Conservation (phyloP, 2,797 vertebrate genomes). For the Geotrypetes seraphini region DNA sequence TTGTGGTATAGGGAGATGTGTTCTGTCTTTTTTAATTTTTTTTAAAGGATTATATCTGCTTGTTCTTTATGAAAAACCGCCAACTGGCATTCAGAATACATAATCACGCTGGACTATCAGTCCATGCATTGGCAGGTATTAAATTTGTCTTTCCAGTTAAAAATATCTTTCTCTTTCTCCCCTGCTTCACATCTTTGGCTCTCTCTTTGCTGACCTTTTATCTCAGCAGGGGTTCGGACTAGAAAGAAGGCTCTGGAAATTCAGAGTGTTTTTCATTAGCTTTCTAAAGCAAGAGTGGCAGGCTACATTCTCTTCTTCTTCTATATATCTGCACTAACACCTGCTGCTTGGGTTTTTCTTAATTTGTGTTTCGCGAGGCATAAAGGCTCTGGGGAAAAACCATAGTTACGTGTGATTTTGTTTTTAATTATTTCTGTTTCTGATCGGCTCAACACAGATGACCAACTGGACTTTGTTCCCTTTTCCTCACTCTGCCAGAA, state of each 20-base stretch:
- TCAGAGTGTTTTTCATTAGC: conserved; percentile 39
- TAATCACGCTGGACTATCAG: conserved; percentile 32
- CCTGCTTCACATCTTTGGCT: neutral
- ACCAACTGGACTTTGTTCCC: no score
- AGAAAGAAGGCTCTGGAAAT: conserved; percentile 44
- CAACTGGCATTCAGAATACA: conserved; percentile 38
- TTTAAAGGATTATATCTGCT: conserved; percentile 27
- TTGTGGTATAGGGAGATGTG: conserved; percentile 17
- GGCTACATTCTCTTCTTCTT: neutral
- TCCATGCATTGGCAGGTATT: conserved; percentile 18
- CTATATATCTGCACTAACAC: conserved; percentile 4
- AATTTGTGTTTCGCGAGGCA: conserved; percentile 10
- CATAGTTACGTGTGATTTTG: neutral
- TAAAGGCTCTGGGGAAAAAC: neutral
- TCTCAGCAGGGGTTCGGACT: conserved; percentile 43
- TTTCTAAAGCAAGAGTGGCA: conserved; percentile 22
- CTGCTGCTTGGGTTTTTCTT: conserved; percentile 17
- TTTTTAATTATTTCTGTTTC: conserved; percentile 1
- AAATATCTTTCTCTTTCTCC: conserved; percentile 19
- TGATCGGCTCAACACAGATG: neutral
- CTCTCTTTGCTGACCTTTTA: conserved; percentile 30
- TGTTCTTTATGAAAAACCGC: conserved; percentile 17
- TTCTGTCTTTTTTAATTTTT: conserved; percentile 25
- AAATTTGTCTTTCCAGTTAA: conserved; percentile 24
- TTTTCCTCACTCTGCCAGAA: no score